phyloP scores from a whole-genome alignment of 2,797 vertebrate species.

The Lutjanus campechanus region DNA sequence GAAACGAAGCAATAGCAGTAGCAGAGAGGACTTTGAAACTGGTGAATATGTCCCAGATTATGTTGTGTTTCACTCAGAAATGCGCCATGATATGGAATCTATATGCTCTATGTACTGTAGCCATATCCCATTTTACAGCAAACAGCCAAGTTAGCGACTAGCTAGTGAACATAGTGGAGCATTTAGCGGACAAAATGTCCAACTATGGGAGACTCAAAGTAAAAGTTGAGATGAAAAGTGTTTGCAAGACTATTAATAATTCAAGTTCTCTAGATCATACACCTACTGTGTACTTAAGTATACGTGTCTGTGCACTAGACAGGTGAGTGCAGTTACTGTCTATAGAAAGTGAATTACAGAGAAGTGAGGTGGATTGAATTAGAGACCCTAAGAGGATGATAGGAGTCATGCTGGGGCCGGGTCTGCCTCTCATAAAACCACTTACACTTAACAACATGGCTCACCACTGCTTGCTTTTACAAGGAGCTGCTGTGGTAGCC shows the following conservation, averaged over 20 bases:
- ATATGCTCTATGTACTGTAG: too few relatives aligned
- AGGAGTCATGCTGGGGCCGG: slow-evolving; percentile 57
- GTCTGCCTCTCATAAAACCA: slow-evolving; percentile 63
- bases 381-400: slow-evolving; percentile 77
- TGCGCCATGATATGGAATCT: too few relatives aligned
- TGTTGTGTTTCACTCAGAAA: too few relatives aligned
- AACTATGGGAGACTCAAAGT: neutral
- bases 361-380: slow-evolving; percentile 72
- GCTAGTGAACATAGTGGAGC: too few relatives aligned
- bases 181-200: neutral
- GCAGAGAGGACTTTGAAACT: too few relatives aligned
- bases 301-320: slow-evolving; percentile 1
- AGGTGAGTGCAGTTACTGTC: slow-evolving; percentile 59
- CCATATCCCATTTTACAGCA: too few relatives aligned
- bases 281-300: neutral
- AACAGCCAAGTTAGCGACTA: too few relatives aligned
- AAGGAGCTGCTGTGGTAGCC: slow-evolving; percentile 43
- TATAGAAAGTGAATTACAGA: slow-evolving; percentile 65
- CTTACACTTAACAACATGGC: slow-evolving; percentile 65
- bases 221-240: neutral
- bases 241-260: neutral
- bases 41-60: too few relatives aligned
- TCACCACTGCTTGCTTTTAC: slow-evolving; percentile 48
- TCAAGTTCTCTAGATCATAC: neutral
- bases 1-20: too few relatives aligned